These are phyloP conservation scores for Esox masquinongy DNA, from an alignment of 2,797 vertebrate genomes.

Conservation along the genomic window DNA sequence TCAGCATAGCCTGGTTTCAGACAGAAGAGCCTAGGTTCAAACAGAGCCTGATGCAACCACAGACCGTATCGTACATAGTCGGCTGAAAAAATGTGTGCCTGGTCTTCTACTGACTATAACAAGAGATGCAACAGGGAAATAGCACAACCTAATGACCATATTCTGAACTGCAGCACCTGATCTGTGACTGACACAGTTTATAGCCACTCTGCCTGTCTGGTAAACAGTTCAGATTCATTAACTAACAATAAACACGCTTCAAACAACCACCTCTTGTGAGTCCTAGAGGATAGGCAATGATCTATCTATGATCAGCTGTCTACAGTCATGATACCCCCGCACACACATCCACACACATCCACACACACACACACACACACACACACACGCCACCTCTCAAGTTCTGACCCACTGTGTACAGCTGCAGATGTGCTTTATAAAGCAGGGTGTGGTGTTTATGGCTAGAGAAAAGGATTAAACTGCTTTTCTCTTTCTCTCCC, in stretches of 20 bases:
- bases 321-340: conserved; percentile 53
- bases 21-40: no score
- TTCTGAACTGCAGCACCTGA: conserved; percentile 21
- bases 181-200: neutral
- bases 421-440: conserved; percentile 75
- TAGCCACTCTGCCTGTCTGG: conserved; percentile 32
- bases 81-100: neutral
- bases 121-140: conserved; percentile 22
- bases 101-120: neutral
- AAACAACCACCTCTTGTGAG: conserved; percentile 49
- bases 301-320: conserved; percentile 63
- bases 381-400: conserved; percentile 52
- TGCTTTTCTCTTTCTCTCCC: conserved; percentile 36
- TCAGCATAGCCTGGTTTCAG: neutral
- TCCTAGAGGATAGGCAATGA: conserved; percentile 34
- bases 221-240: conserved; percentile 59
- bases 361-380: conserved; percentile 28
- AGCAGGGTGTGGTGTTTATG: conserved; percentile 76
- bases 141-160: conserved; percentile 42
- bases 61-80: neutral
- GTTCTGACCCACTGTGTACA: conserved; percentile 76
- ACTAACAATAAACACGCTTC: conserved; percentile 57
- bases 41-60: neutral
- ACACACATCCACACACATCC: conserved; percentile 13
- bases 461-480: conserved; percentile 62